phyloP scores from a whole-genome alignment of 2,113 vertebrate species.

The Psittacus erithacus region DNA sequence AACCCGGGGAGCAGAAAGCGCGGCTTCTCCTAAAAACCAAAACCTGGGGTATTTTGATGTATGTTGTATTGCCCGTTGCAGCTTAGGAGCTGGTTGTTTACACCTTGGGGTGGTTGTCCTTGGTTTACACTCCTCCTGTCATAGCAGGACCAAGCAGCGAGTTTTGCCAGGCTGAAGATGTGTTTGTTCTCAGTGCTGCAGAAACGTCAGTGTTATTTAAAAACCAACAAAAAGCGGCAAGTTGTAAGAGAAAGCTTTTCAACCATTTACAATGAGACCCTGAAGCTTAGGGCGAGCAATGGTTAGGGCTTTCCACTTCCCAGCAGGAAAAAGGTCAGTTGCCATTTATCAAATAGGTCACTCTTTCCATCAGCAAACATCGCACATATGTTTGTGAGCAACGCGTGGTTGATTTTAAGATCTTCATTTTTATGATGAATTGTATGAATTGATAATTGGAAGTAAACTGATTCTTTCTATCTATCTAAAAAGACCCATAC shows the following conservation, averaged over 20 bases:
- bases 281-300: not conserved
- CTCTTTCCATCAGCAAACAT: not conserved
- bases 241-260: not conserved
- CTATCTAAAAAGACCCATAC: not conserved
- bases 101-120: not conserved
- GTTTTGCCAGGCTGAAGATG: not conserved
- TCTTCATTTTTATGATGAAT: not conserved
- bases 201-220: not conserved
- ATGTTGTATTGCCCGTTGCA: rapidly evolving
- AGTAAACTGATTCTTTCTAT: too few species aligned
- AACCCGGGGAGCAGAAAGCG: rapidly evolving
- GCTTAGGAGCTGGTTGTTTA: rapidly evolving
- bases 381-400: not conserved
- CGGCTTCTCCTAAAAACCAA: not conserved
- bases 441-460: not conserved
- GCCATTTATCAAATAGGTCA: not conserved
- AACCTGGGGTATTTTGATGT: rapidly evolving
- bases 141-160: rapidly evolving
- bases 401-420: not conserved
- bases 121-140: not conserved
- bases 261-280: not conserved
- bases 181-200: not conserved
- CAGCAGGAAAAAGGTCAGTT: not conserved
- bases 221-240: not conserved
- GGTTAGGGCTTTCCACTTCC: not conserved